phyloP scores from a whole-genome alignment of 2,113 vertebrate genomes.

The Misgurnus anguillicaudatus region DNA sequence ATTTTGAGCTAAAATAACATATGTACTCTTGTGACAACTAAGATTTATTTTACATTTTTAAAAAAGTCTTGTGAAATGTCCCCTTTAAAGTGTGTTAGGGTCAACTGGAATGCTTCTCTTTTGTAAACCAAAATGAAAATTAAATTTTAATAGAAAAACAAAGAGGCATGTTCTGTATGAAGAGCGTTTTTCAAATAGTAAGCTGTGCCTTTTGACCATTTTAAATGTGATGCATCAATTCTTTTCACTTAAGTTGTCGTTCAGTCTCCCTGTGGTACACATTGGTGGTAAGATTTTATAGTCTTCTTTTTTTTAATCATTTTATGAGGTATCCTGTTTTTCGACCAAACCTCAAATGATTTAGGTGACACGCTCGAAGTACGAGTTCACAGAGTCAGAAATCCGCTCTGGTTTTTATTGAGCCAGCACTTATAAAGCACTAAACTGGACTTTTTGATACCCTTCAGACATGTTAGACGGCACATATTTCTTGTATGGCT shows the following conservation, averaged over 20 bases:
- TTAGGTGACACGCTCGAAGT: conserved; percentile 27
- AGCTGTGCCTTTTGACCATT: neutral
- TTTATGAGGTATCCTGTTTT: conserved; percentile 21
- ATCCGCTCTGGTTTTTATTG: conserved; percentile 20
- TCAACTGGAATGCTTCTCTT: too few species aligned
- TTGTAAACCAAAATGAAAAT: too few species aligned
- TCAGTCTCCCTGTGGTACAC: neutral
- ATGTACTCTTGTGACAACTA: too few species aligned
- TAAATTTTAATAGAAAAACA: too few species aligned
- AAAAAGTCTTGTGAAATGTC: too few species aligned
- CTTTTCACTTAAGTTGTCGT: conserved; percentile 8
- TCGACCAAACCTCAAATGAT: conserved; percentile 20
- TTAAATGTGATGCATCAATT: conserved; percentile 19
- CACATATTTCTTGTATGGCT: neutral
- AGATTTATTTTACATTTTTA: too few species aligned
- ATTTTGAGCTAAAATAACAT: too few species aligned
- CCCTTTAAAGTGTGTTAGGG: too few species aligned
- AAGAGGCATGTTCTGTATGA: too few species aligned
- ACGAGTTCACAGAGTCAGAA: conserved; percentile 9
- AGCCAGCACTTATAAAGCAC: conserved; percentile 15
- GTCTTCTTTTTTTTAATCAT: neutral
- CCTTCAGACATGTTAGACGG: conserved; percentile 19
- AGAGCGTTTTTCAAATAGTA: too few species aligned
- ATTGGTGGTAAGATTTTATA: neutral
- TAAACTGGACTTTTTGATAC: conserved; percentile 19